Evolutionary conservation across 2,888 invertebrate species (phyloP).

Genomic region (Hirtodrosophila histrioides): DNA sequence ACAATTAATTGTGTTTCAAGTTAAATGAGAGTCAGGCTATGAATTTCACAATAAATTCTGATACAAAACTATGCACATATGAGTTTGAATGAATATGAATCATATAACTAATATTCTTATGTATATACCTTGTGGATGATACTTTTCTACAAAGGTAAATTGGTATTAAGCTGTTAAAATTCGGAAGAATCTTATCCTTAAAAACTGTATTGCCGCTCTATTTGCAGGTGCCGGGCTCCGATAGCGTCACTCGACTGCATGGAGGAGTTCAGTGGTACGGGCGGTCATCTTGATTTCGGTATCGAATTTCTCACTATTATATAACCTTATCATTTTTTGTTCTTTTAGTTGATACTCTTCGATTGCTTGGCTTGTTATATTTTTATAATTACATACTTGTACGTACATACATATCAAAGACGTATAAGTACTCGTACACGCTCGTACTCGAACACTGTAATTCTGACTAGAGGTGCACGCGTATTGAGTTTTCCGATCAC

Average conservation of each 20-base stretch:
- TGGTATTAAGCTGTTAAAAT: no score
- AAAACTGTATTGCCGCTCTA: conserved; percentile 1
- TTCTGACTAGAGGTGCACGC: not conserved
- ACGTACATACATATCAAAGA: conserved; percentile 21
- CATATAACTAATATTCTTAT: no score
- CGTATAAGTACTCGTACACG: conserved; percentile 1
- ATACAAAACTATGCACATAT: no score
- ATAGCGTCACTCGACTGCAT: conserved; percentile 97
- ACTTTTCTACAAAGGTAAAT: no score
- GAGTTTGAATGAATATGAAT: no score
- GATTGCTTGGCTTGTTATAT: conserved; percentile 50
- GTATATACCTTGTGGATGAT: no score
- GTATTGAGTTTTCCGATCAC: conserved; percentile 8
- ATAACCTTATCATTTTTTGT: conserved; percentile 69
- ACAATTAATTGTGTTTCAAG: no score
- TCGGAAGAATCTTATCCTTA: not conserved
- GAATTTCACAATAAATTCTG: no score
- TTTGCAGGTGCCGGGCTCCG: conserved; percentile 93
- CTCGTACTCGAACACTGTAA: not conserved
- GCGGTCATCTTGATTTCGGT: conserved; percentile 86
- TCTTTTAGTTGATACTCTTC: conserved; percentile 55
- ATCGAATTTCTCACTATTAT: conserved; percentile 82
- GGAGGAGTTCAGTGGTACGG: conserved; percentile 94
- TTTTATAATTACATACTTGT: conserved; percentile 9
- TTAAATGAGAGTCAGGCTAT: no score